Evolutionary conservation across 2,888 invertebrate species (phyloP).

Genomic region (Scrobipalpa atriplicella): DNA sequence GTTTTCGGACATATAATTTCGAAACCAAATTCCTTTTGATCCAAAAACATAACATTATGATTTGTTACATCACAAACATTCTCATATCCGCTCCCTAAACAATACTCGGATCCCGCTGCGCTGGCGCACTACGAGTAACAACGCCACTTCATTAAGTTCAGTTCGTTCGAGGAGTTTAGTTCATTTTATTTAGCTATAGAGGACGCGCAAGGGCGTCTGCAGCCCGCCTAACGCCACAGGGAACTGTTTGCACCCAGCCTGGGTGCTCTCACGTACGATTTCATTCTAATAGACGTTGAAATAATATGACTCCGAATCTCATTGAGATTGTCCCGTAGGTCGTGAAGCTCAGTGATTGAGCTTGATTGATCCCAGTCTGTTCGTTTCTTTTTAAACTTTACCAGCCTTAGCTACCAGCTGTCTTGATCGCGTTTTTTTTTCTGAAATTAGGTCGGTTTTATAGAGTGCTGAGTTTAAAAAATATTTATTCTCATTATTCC

Average conservation of each 20-base stretch:
- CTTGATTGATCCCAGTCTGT: conserved; percentile 17
- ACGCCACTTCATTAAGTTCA: conserved; percentile 27
- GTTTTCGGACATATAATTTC: not conserved
- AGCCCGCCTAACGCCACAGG: conserved; percentile 36
- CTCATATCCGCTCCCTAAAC: conserved; percentile 28
- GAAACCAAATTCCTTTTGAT: not conserved
- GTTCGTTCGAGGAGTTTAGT: not conserved
- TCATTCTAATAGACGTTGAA: conserved; percentile 30
- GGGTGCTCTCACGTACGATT: conserved; percentile 33
- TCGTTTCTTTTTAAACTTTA: not conserved
- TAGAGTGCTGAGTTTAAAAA: not conserved
- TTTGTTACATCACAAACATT: conserved; percentile 30
- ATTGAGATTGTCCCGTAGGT: conserved; percentile 12
- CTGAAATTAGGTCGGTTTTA: not conserved
- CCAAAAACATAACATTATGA: conserved; percentile 23
- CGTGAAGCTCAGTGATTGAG: conserved; percentile 16
- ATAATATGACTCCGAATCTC: conserved; percentile 20
- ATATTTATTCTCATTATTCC: no score
- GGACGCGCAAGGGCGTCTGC: conserved; percentile 46
- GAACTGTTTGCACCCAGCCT: conserved; percentile 33
- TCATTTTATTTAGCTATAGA: conserved; percentile 32
- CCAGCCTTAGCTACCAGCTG: conserved; percentile 12
- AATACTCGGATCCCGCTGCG: conserved; percentile 29
- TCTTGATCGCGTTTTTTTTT: not conserved
- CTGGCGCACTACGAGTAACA: conserved; percentile 27